Conservation (phyloP, 2,113 vertebrate genomes). For the Phylloscopus trochilus region DNA sequence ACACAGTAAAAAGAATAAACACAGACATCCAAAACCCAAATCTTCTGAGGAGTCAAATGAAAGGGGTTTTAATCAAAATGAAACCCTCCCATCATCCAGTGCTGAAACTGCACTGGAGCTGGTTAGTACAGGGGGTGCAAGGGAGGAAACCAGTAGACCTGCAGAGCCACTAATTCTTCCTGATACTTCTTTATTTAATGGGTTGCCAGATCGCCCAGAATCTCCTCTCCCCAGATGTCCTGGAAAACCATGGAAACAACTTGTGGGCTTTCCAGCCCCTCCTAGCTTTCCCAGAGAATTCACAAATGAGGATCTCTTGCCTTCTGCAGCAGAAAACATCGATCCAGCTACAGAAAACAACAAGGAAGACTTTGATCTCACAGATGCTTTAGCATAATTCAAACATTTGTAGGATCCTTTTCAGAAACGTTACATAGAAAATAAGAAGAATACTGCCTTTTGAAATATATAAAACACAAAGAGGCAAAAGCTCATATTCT, state of each 20-base stretch:
- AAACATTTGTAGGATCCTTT: background rate
- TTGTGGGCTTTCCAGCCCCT: background rate
- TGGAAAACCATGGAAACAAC: conserved; percentile 83
- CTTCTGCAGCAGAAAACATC: background rate
- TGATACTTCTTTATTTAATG: conserved; percentile 26
- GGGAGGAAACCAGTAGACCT: background rate
- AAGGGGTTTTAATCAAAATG: background rate
- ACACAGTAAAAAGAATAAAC: conserved; percentile 4
- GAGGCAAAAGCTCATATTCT: background rate
- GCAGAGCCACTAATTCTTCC: background rate
- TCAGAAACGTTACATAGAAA: background rate
- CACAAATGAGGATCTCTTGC: conserved; percentile 33
- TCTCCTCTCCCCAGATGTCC: conserved; percentile 77
- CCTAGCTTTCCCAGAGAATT: background rate
- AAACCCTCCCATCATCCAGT: background rate
- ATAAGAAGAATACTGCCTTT: background rate
- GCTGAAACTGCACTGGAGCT: background rate
- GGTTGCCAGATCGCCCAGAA: conserved; percentile 48
- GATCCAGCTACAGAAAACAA: background rate
- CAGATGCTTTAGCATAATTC: conserved; percentile 44
- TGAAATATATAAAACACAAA: background rate
- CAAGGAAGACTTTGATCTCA: background rate
- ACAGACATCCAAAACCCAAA: background rate
- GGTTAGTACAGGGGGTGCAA: background rate
- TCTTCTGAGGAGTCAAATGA: conserved; percentile 75